Percentiles rank a stretch among this genome's conserved stretches.
These are phyloP conservation scores for Danaus plexippus DNA, from an alignment of 1,140 invertebrate species.

Conservation along the genomic window DNA sequence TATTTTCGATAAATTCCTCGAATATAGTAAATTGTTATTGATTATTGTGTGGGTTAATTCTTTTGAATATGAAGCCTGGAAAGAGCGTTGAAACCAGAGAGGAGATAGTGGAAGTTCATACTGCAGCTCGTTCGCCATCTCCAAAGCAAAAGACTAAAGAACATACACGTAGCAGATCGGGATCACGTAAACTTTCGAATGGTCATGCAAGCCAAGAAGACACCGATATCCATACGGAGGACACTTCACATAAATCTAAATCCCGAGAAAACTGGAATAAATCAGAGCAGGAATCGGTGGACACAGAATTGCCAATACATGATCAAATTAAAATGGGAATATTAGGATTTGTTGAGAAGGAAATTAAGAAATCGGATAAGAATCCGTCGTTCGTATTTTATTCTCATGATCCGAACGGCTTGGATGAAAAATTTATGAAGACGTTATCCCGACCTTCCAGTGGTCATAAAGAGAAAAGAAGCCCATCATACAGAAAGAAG, in stretches of 20 bases:
- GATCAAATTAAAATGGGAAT: slow-evolving; percentile 75
- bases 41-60: slow-evolving; percentile 17
- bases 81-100: slow-evolving; percentile 54
- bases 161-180: slow-evolving; percentile 42
- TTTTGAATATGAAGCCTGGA: slow-evolving; percentile 53
- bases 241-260: slow-evolving; percentile 37
- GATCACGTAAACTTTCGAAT: slow-evolving; percentile 56
- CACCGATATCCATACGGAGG: slow-evolving; percentile 18
- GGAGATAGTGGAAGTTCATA: slow-evolving; percentile 60
- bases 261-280: slow-evolving; percentile 61
- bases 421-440: slow-evolving; percentile 65
- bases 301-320: slow-evolving; percentile 70
- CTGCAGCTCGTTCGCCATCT: slow-evolving; percentile 50
- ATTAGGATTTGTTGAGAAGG: slow-evolving; percentile 73
- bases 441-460: slow-evolving; percentile 58
- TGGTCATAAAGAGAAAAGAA: slow-evolving; percentile 65
- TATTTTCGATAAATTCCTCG: too few species aligned
- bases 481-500: slow-evolving; percentile 67
- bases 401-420: slow-evolving; percentile 65
- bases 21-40: background rate
- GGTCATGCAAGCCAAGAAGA: slow-evolving; percentile 43
- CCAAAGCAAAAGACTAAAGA: slow-evolving; percentile 48
- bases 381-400: slow-evolving; percentile 67
- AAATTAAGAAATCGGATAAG: slow-evolving; percentile 72
- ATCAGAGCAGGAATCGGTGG: slow-evolving; percentile 69